phyloP scores from a whole-genome alignment of 2,797 vertebrate genomes.

The Zalophus californianus region DNA sequence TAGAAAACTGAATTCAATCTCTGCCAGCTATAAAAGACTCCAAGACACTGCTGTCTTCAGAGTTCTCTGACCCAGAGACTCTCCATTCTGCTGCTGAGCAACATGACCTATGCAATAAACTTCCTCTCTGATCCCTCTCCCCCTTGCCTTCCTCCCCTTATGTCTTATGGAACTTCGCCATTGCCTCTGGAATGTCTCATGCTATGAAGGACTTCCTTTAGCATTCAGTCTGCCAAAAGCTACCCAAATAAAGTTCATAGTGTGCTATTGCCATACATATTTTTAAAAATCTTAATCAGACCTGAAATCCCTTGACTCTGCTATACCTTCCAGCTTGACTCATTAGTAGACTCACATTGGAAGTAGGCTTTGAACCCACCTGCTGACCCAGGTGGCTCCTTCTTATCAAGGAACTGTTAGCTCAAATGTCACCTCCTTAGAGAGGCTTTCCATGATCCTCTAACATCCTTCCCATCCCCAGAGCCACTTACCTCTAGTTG shows the following conservation, averaged over 20 bases:
- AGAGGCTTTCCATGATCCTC: neutral
- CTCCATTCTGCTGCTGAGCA: neutral
- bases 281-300: neutral
- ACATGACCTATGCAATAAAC: neutral
- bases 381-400: neutral
- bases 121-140: neutral
- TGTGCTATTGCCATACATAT: neutral
- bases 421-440: neutral
- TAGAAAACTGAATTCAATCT: neutral
- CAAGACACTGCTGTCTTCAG: neutral
- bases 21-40: neutral
- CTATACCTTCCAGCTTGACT: neutral
- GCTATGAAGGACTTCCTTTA: neutral
- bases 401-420: neutral
- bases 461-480: neutral
- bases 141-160: neutral
- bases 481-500: neutral
- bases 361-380: neutral
- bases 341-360: neutral
- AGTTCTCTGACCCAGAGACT: neutral
- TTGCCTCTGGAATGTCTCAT: neutral
- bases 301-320: neutral
- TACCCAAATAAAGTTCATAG: neutral
- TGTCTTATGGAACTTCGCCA: neutral
- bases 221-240: neutral